Base-by-base conservation (phyloP, 1,140 invertebrate genomes). In the Drosophila repletoides region DNA sequence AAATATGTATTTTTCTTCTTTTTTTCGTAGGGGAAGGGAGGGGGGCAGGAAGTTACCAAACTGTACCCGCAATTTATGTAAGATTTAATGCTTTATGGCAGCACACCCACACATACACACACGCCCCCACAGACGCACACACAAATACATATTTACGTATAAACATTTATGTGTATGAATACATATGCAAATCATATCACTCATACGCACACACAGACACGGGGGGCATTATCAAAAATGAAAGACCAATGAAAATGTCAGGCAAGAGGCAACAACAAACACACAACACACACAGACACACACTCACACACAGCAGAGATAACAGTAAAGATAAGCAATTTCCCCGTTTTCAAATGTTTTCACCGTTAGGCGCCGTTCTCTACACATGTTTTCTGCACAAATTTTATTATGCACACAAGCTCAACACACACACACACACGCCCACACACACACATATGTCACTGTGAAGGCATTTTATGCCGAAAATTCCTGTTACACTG, bases 241-340 rank as follows among this genome's bases (percentile, higher is more conserved):
- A 86, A 84, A 86, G 65, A 84, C 70, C 79, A 84, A 76, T 79
- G 80, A 75, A 79, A 84, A 86, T 84, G 80, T 79, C 71, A 77
- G 63, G 38, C 48, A 72, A 61, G 55, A 53, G 61, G 53, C 41
- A 61, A 65, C 61, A 68, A 53, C 28, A 58, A 56, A n/a, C n/a
- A n/a, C n/a, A n/a, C n/a, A n/a, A n/a, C n/a, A n/a, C n/a, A n/a
- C n/a, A n/a, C n/a, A n/a, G n/a, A n/a, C n/a, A n/a, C n/a, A n/a
- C n/a, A n/a, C n/a, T n/a, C n/a, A n/a, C n/a, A n/a, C n/a, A n/a
- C 68, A 58, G 60, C 49, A 74, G 52, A 64, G 49, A 68, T 67
- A 75, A 55, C 79, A 69, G 56, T 58, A 55, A 73, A 84, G 77
- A 83, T 83, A 84, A 83, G 77, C 79, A 83, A 71, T 71, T 71